phyloP scores from a whole-genome alignment of 2,113 vertebrate genomes.

The Tychaedon coryphoeus region DNA sequence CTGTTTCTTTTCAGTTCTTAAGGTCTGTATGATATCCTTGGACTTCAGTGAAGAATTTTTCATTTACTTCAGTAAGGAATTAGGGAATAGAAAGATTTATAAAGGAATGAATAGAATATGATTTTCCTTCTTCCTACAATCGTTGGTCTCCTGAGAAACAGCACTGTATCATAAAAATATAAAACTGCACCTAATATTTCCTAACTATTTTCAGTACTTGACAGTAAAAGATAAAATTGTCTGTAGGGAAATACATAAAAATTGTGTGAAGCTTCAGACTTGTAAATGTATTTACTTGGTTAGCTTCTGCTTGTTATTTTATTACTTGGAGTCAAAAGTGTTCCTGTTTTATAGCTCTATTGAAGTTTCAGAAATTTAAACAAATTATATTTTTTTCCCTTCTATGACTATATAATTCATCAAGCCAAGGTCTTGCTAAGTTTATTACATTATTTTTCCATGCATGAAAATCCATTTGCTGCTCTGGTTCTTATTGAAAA shows the following conservation, averaged over 20 bases:
- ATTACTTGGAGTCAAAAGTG: background rate
- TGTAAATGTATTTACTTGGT: conserved; percentile 28
- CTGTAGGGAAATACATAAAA: background rate
- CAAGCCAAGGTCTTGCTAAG: conserved; percentile 21
- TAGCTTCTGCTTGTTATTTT: conserved; percentile 15
- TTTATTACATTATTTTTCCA: conserved; percentile 57
- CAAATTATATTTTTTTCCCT: conserved; percentile 18
- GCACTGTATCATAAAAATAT: background rate
- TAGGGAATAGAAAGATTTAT: background rate
- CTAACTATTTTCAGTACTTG: background rate
- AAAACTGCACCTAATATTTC: background rate
- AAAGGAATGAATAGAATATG: background rate
- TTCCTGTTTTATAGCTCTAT: background rate
- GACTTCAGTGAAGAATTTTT: background rate
- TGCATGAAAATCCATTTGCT: conserved; percentile 59
- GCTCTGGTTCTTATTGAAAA: conserved; percentile 60
- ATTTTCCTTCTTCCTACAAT: background rate
- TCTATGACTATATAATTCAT: conserved; percentile 29
- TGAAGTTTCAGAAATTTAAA: conserved; percentile 30
- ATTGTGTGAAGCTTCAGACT: background rate
- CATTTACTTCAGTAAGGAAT: background rate
- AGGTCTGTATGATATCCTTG: background rate
- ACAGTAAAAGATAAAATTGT: background rate
- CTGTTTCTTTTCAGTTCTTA: background rate
- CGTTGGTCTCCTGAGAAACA: background rate